Percentiles rank a stretch among this genome's conserved stretches.
Conservation (phyloP, 1,140 invertebrate genomes). For the Batillaria attramentaria region DNA sequence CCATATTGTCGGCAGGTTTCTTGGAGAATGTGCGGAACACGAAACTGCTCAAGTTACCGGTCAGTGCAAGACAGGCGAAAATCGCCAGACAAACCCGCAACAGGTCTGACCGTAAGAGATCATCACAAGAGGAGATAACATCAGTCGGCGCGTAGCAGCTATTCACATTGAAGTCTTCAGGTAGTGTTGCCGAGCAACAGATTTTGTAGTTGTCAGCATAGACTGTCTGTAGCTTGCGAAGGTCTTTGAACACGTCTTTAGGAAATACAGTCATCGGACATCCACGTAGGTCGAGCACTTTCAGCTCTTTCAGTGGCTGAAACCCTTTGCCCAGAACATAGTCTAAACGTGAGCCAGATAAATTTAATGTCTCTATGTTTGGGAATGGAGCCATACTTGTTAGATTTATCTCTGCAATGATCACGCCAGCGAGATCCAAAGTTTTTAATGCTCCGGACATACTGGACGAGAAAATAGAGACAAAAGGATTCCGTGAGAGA, state of each 20-base stretch:
- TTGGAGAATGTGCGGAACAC: constrained; percentile 32
- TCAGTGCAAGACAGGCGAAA: constrained; percentile 32
- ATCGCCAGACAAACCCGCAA: constrained; percentile 40
- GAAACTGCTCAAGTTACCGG: constrained; percentile 45
- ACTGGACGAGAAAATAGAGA: background rate
- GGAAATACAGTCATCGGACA: constrained; percentile 29
- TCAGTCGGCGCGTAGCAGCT: constrained; percentile 41
- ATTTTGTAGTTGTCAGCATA: constrained; percentile 40
- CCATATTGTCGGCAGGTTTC: too few species aligned
- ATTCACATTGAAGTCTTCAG: constrained; percentile 9
- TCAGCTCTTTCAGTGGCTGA: background rate
- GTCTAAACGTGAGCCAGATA: constrained; percentile 7
- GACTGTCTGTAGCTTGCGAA: constrained; percentile 33
- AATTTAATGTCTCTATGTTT: constrained; percentile 17
- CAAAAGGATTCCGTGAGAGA: background rate
- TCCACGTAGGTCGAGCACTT: constrained; percentile 32
- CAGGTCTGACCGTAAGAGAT: constrained; percentile 36
- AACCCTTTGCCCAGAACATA: constrained; percentile 20
- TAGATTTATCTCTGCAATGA: background rate
- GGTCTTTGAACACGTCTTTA: constrained; percentile 33
- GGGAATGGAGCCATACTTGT: background rate
- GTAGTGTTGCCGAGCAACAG: constrained; percentile 41
- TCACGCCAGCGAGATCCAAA: background rate
- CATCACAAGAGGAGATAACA: constrained; percentile 46
- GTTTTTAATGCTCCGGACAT: too few species aligned